Base-by-base conservation (phyloP, 2,797 vertebrate genomes). In the Onychomys leucogaster region DNA sequence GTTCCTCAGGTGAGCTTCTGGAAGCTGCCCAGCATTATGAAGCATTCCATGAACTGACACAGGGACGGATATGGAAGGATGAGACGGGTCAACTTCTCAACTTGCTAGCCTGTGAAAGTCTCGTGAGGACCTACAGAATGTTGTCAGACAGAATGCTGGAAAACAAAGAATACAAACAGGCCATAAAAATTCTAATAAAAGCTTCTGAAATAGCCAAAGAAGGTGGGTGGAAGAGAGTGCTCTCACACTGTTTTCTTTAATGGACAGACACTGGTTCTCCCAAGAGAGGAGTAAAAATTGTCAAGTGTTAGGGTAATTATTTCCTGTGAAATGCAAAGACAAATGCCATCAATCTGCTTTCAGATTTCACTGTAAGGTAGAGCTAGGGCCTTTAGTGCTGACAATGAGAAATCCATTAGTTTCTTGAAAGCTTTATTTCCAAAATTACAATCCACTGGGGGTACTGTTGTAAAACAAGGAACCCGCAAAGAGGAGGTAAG, bases 21-120 rank as follows among this genome's bases (percentile, higher is more conserved):
- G 97, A 98, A 97, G 99, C 99, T 94, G 98, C 97, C 23, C 98
- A 99, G 75, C 98, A 99, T 98, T 99, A 99, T 98, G 99, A 99
- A 98, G 97, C 89, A 27, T 99, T 99, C 98, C 98, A 99, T 98
- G 97, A 98, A n/a, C 82, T 99, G 97, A 98, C 99, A 23, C 84
- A 95, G 89, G 98, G 98, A 8, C 97, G 94, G 27, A 32, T 96
- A 1, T 99, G 98, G 98, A 98, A 97, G 94, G 98, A 98, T 95
- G 97, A 98, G 96, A 97, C 97, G 65, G 98, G 98, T 83, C 89
- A 0, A 37, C 90, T 95, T 98, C 98, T 99, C 97, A 95, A 97
- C 96, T 97, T 98, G 89, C 89, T 98, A 97, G 98, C 98, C 0
- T 98, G 98, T 43, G 97, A 98, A 87, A 98, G 97, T 85, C 98